Base-by-base conservation (phyloP, 92 coral and sea anemone species). In the Epizoanthus scotinus region DNA sequence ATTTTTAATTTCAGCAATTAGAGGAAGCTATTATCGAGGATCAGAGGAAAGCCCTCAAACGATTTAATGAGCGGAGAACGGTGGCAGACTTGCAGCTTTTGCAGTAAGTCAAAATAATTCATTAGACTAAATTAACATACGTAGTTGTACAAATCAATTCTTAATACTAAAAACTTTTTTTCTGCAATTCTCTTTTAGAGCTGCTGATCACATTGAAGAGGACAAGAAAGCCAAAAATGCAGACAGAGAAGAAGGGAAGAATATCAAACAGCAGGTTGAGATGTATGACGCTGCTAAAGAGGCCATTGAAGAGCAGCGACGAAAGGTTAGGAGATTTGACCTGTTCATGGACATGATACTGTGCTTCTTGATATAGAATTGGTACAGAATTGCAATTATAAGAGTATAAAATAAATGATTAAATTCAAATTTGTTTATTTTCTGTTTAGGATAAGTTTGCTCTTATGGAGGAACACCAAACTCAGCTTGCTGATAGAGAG, bases 21-120 rank as follows among this genome's bases (percentile, higher is more conserved):
- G 99, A 95, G 57, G 98, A 93, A 63, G 99, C 94, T 40, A 88
- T 95, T 22, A 89, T 89, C 59, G 92, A 93, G 47, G 99, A 95
- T 63, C 99, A 95, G 63, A 88, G 87, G 73, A 89, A 87, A 57
- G 99, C 99, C 4, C 78, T 95, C 57, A 84, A 87, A 66, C 86
- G 99, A 58, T 84, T 87, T 73, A 87, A 93, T 78, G 91, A 86
- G 26, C 84, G 98, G 67, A 86, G 91, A 86, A 90, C 87, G 8
- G 91, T 95, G 28, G 83, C 96, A 14, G 92, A 89, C 68, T 93
- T 93, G 73, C 99, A 95, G 78, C 83, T 83, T 40, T 79, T 95
- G 29, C 99, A 95, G 99, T 95, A 82, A 86, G 98, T 86, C 36
- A 10, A 13, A 47, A 47, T 10, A 47, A 47, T 47, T 47, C 0